Evolutionary conservation across 2,113 vertebrate genomes (phyloP), one percentile per base, ranked within the genome.

Genomic region (Saguinus midas): DNA sequence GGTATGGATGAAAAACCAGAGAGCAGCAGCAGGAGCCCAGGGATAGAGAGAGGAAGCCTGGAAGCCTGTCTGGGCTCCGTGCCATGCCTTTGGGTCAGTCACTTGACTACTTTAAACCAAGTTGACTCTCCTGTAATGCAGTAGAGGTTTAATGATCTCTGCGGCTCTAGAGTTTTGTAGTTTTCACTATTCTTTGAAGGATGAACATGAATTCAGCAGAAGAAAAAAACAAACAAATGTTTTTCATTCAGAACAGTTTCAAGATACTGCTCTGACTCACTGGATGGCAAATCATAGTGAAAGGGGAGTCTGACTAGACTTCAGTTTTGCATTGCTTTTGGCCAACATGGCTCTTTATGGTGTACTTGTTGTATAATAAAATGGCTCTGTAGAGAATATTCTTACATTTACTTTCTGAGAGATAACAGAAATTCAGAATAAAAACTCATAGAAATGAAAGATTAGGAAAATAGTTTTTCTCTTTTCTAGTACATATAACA

Each of bases 131-230:
- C 55, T 37, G 1, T 73, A 55, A 79, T 40, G 14, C 0, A 2
- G 7, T 18, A 64, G 35, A 35, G 35, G 4, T 43, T 96, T n/a
- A 45, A 0, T 57, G 48, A 70, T n/a, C 27, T 45, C 85, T 64
- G 43, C 70, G 52, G 43, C 18, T 73, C 23, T 80, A 84, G 35
- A 94, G 21, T 58, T 97, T 92, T 88, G 55, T 57, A 37, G 29
- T 79, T 94, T 81, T 94, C 23, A 58, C 57, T 48, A 10, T 76
- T 97, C 40, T 87, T 76, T 90, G 64, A 73, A 90, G 48, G 43
- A 83, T 72, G 29, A 52, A 80, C 7, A 2, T 90, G 32, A 83
- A 17, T 78, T 88, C 45, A 84, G 17, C 21, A 93, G 40, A 2
- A 32, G 23, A 40, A 75, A 70, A 52, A 4, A 6, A 40, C 27